Evolutionary conservation across 2,888 invertebrate genomes (phyloP).

Genomic region (Spatulosminthurus flaviceps): DNA sequence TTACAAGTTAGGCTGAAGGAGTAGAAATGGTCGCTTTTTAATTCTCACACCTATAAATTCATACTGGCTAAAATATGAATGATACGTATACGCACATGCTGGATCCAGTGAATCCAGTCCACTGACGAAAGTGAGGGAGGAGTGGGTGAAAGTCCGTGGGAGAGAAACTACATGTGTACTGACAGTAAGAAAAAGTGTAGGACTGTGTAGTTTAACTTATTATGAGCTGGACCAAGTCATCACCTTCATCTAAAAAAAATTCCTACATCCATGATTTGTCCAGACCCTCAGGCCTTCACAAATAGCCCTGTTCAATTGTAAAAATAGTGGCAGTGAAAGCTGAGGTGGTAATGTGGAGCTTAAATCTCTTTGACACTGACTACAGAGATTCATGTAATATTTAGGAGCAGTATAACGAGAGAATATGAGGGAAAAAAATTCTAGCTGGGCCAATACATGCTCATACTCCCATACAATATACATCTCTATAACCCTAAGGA

Average conservation of each 20-base stretch:
- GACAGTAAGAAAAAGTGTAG: not conserved
- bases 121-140: not conserved
- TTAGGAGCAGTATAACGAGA: not conserved
- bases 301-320: not conserved
- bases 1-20: not conserved
- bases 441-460: too few species aligned
- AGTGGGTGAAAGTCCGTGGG: not conserved
- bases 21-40: not conserved
- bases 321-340: not conserved
- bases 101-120: not conserved
- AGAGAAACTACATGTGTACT: not conserved
- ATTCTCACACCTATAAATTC: too few species aligned
- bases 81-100: not conserved
- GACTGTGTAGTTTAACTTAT: not conserved
- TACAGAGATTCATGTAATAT: conserved; percentile 14
- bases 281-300: not conserved
- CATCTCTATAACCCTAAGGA: too few species aligned
- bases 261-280: not conserved
- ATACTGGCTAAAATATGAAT: too few species aligned
- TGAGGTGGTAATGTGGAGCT: not conserved
- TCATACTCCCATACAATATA: too few species aligned
- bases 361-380: conserved; percentile 9
- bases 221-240: not conserved
- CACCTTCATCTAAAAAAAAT: not conserved
- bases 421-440: too few species aligned